Evolutionary conservation across 2,888 invertebrate genomes (phyloP), one percentile per base, ranked within the genome.

Genomic region (Creontiades dilutus): DNA sequence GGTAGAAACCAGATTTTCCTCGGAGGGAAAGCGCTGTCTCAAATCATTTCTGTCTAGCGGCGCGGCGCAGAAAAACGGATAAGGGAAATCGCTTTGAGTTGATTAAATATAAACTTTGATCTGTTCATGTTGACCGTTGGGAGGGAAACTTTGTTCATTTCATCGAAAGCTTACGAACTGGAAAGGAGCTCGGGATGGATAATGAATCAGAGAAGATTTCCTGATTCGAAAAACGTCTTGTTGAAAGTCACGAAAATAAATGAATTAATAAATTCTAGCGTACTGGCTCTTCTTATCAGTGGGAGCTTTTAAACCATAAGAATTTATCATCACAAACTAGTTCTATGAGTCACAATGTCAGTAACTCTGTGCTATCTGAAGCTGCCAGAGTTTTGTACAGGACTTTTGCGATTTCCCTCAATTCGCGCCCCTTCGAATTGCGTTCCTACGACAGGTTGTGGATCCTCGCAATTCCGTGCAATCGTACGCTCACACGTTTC

Each of bases 101-200:
- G 68, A 68, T 68, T 68, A 23, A 68, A 68, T 68, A 68, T 68
- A 68, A 68, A 68, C 68, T 68, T 68, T 68, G 68, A 19, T 23
- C 68, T 68, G 68, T 68, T 68, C 23, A 68, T 19, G 23, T 19
- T 68, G 68, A 27, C 68, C 13, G 68, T 23, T 7, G 19, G 23
- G 68, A 68, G n/a, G n/a, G 68, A 68, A 68, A 68, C 68, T 68
- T 68, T 68, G 23, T 68, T 68, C 68, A 68, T 68, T 68, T 68
- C 68, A 68, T 68, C 68, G 68, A 68, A 68, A 68, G 68, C 68
- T 68, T 68, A 68, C 9, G 68, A 23, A 19, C n/a, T n/a, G 61
- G 19, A 61, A 19, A 19, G 61, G 61, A n/a, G 2, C 9, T n/a
- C 9, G 9, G 68, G 11, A 52, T 11, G 11, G 16, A 2, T 52